phyloP scores from a whole-genome alignment of 2,113 vertebrate species.

The Erinaceus europaeus region DNA sequence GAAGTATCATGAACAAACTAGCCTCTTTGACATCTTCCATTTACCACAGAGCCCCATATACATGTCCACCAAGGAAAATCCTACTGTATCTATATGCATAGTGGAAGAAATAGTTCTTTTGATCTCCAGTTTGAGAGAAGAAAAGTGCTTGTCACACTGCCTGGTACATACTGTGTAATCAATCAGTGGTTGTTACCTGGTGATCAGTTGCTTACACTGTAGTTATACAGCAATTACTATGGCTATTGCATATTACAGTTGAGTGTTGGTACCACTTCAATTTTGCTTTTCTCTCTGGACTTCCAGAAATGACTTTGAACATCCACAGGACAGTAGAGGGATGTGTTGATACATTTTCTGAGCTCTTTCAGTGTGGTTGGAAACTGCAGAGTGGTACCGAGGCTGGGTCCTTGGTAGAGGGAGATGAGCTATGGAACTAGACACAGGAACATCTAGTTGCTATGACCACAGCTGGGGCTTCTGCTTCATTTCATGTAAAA shows the following conservation, averaged over 20 bases:
- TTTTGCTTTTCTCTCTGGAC: slow-evolving; percentile 29
- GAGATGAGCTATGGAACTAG: neutral
- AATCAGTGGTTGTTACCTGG: neutral
- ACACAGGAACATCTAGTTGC: neutral
- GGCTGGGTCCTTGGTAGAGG: neutral
- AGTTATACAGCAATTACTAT: neutral
- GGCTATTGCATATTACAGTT: neutral
- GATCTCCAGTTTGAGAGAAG: neutral
- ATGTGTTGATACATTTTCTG: neutral
- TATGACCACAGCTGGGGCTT: neutral
- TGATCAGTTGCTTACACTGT: neutral
- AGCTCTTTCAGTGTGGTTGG: neutral
- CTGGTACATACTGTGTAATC: neutral
- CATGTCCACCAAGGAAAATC: neutral
- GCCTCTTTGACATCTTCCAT: neutral
- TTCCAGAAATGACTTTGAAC: slow-evolving; percentile 16
- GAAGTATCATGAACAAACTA: no score
- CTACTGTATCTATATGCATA: neutral
- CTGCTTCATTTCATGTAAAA: slow-evolving; percentile 56
- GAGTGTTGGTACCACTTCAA: neutral
- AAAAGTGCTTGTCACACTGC: neutral
- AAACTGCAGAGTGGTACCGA: neutral
- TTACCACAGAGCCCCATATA: neutral
- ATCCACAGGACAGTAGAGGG: neutral
- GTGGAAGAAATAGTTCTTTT: neutral